These are phyloP conservation scores for Gymnodraco acuticeps DNA, from an alignment of 2,797 vertebrate species.

Conservation along the genomic window DNA sequence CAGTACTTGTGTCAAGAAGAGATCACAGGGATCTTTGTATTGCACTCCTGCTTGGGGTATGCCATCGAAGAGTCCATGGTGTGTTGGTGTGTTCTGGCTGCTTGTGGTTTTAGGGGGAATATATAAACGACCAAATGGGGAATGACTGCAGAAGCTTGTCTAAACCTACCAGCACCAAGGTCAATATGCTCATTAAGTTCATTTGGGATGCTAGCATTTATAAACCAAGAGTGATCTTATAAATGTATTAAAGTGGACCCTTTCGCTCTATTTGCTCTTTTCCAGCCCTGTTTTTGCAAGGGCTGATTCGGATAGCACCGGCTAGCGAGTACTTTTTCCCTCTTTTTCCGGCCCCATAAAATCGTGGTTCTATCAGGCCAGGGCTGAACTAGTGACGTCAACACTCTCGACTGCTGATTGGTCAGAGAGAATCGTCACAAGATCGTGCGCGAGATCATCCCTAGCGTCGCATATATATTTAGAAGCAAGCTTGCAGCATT, in stretches of 20 bases:
- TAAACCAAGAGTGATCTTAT: conserved; percentile 4
- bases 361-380: no score
- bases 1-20: conserved; percentile 46
- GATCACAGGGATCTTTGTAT: conserved; percentile 70
- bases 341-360: no score
- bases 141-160: conserved; percentile 28
- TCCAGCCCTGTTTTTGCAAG: no score
- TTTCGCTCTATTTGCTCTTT: no score
- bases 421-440: no score
- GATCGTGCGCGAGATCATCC: no score
- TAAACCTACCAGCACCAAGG: conserved; percentile 19
- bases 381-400: no score
- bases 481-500: no score
- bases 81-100: conserved; percentile 51
- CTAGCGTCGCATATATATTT: no score
- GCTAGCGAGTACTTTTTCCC: no score
- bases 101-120: conserved; percentile 57
- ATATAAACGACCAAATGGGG: conserved; percentile 34
- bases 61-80: conserved; percentile 30
- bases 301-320: no score
- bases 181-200: conserved; percentile 2
- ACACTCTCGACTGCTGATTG: no score
- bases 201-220: conserved; percentile 2
- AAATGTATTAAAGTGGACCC: not conserved
- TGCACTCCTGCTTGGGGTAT: conserved; percentile 37